Conservation (phyloP, 2,888 invertebrate genomes). For the Phanerotoma sp. region DNA sequence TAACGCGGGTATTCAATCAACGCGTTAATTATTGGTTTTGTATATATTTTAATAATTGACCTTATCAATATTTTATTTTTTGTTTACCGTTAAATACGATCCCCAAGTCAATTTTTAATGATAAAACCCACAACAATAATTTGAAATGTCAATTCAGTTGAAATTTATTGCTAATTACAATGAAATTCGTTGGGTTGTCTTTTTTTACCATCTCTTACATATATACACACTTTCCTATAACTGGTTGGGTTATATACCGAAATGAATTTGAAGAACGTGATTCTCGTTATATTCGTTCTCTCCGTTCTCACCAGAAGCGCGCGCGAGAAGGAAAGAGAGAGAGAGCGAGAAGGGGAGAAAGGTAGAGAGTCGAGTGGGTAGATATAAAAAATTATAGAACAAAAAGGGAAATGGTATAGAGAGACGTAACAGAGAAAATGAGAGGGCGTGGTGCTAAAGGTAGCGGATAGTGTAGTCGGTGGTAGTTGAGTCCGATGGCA, state of each 20-base stretch:
- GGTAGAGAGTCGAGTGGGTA: neutral
- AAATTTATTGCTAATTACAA: slow-evolving; percentile 55
- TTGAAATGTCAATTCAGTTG: slow-evolving; percentile 8
- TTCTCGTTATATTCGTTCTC: neutral
- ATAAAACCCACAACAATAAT: neutral
- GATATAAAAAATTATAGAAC: slow-evolving; percentile 4
- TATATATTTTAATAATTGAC: too few species aligned
- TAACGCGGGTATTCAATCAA: too few species aligned
- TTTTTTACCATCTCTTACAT: slow-evolving; percentile 7
- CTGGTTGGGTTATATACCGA: neutral
- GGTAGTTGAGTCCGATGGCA: neutral
- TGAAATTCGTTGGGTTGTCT: slow-evolving; percentile 32
- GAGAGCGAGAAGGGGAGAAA: too few species aligned
- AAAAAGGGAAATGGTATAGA: neutral
- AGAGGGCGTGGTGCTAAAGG: slow-evolving; percentile 35
- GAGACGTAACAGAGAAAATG: slow-evolving; percentile 15
- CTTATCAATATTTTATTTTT: too few species aligned
- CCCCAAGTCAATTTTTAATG: neutral
- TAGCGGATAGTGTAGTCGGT: slow-evolving; percentile 20
- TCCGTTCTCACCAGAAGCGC: too few species aligned
- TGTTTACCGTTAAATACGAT: too few species aligned
- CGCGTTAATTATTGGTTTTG: too few species aligned
- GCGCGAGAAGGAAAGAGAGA: too few species aligned
- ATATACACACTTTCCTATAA: slow-evolving; percentile 12
- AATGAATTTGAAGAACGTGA: slow-evolving; percentile 8